These are phyloP conservation scores for Charadrius vociferus DNA, from an alignment of 2,113 vertebrate species.

Conservation along the genomic window DNA sequence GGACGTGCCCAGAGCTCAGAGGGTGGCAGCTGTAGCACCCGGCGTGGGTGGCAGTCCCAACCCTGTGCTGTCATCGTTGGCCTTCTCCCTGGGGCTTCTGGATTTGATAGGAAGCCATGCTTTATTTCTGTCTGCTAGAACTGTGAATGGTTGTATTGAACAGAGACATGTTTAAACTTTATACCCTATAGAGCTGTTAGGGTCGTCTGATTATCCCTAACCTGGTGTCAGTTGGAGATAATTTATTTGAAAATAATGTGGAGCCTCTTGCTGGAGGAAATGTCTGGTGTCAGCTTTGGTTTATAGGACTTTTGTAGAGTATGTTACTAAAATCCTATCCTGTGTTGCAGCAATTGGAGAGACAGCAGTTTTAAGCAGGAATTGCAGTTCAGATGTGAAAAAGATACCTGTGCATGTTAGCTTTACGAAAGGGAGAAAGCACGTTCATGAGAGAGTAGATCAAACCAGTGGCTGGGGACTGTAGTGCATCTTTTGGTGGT, in stretches of 20 bases:
- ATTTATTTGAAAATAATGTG: background rate
- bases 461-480: background rate
- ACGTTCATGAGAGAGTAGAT: background rate
- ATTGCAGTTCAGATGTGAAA: background rate
- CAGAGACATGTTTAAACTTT: background rate
- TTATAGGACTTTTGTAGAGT: background rate
- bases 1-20: background rate
- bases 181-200: background rate
- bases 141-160: background rate
- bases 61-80: rapidly evolving
- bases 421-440: background rate
- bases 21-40: background rate
- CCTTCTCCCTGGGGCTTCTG: background rate
- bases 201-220: background rate
- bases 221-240: background rate
- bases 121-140: background rate
- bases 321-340: background rate
- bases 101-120: background rate
- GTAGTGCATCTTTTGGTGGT: background rate
- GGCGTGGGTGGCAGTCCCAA: background rate
- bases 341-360: background rate
- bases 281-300: background rate
- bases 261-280: background rate
- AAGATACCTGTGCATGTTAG: background rate
- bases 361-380: background rate